Evolutionary conservation across 2,888 invertebrate species (phyloP).

Genomic region (Escarpia spicata): DNA sequence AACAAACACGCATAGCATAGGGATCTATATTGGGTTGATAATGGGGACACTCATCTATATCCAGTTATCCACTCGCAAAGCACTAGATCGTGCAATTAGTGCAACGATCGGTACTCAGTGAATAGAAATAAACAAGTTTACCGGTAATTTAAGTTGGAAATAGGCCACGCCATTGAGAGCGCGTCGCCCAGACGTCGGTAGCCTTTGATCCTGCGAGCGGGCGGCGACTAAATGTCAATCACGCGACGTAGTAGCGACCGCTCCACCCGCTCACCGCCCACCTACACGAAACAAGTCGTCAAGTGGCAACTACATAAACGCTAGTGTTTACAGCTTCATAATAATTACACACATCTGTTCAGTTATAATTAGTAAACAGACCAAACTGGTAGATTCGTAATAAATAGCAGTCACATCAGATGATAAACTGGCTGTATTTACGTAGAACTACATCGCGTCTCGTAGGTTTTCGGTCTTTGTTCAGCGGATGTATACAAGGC

Average conservation of each 20-base stretch:
- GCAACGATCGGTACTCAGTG: not conserved
- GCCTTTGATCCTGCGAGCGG: not conserved
- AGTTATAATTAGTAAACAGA: not conserved
- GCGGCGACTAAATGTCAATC: slow-evolving; percentile 13
- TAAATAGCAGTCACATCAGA: not conserved
- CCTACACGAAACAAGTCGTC: not conserved
- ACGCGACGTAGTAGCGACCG: not conserved
- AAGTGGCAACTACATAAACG: not conserved
- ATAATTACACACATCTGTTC: not conserved
- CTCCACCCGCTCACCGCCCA: slow-evolving; percentile 16
- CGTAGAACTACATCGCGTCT: not conserved
- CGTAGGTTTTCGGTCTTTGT: not conserved
- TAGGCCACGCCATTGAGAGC: not conserved
- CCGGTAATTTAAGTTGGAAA: slow-evolving; percentile 6
- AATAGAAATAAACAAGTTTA: not conserved
- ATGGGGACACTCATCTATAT: not conserved
- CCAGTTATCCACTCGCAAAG: not conserved
- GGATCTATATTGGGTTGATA: not conserved
- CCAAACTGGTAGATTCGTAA: not conserved
- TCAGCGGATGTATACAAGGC: slow-evolving; percentile 4
- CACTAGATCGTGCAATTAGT: not conserved
- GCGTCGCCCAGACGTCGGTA: not conserved
- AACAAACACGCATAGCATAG: not conserved
- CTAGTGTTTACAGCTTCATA: not conserved
- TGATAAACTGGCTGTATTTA: not conserved